Evolutionary conservation across 2,888 invertebrate genomes (phyloP).

Genomic region (Nebria salina): DNA sequence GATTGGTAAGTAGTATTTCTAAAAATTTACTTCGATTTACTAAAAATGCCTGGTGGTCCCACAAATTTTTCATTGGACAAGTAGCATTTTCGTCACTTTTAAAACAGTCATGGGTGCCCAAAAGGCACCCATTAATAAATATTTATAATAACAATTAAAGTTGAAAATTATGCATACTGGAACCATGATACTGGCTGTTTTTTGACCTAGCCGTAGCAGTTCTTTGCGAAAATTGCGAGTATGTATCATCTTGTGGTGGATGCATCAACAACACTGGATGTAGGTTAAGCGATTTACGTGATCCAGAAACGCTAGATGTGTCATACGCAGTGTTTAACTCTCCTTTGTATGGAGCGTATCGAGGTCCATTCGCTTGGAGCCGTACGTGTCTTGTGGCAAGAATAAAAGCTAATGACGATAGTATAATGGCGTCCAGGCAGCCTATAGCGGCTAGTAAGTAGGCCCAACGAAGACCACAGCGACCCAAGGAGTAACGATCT

Average conservation of each 20-base stretch:
- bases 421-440: conserved; percentile 83
- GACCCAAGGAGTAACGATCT: conserved; percentile 79
- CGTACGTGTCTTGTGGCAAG: conserved; percentile 89
- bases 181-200: conserved; percentile 64
- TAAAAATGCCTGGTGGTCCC: too few species aligned
- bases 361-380: conserved; percentile 84
- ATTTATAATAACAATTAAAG: conserved; percentile 59
- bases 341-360: conserved; percentile 74
- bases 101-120: too few species aligned
- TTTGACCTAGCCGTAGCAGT: conserved; percentile 69
- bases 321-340: conserved; percentile 92
- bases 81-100: too few species aligned
- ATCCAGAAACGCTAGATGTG: conserved; percentile 82
- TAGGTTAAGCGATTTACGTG: conserved; percentile 85
- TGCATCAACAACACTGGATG: conserved; percentile 88
- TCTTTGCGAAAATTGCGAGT: conserved; percentile 82
- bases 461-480: conserved; percentile 92
- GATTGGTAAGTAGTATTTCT: conserved; percentile 12
- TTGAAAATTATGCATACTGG: conserved; percentile 77
- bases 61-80: too few species aligned
- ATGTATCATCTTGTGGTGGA: conserved; percentile 73
- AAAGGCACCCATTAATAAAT: background rate
- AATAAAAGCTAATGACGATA: conserved; percentile 91
- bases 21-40: background rate
- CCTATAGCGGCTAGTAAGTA: conserved; percentile 92